Conservation (phyloP, 2,113 vertebrate genomes). For the Atractosteus spatula region DNA sequence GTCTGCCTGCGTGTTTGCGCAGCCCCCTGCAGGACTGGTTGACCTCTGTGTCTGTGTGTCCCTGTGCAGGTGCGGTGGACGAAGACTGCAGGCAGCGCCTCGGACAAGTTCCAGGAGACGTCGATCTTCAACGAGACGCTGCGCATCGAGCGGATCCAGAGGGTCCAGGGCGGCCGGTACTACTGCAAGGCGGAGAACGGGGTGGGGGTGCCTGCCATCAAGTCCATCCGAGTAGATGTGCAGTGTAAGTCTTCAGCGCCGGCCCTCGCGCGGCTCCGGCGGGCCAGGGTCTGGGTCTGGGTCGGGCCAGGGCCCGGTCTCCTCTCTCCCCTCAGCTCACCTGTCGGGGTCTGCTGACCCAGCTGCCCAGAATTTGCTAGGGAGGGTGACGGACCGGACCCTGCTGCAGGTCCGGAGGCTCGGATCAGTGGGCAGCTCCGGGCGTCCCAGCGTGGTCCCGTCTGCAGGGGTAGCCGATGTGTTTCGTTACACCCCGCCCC, state of each 20-base stretch:
- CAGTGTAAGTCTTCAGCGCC: conserved; percentile 88
- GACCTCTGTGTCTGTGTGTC: conserved; percentile 4
- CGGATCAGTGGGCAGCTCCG: no score
- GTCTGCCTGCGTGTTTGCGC: conserved; percentile 27
- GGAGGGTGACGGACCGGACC: no score
- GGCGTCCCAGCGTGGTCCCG: no score
- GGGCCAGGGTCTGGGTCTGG: conserved; percentile 63
- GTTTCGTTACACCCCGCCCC: no score
- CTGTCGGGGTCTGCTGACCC: background rate
- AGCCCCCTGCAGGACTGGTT: conserved; percentile 10
- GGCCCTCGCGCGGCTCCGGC: conserved; percentile 65
- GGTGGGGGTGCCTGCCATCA: conserved; percentile 97
- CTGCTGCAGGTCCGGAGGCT: no score
- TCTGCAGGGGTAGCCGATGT: no score
- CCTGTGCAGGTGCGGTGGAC: conserved; percentile 88
- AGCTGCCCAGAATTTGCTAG: background rate
- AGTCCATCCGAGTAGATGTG: conserved; percentile 99
- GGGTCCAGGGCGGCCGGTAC: conserved; percentile 95
- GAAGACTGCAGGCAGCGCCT: conserved; percentile 92
- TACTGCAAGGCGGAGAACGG: conserved; percentile 99
- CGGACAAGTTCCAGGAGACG: conserved; percentile 97
- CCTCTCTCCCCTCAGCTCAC: background rate
- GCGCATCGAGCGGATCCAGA: conserved; percentile 85
- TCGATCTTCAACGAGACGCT: conserved; percentile 95
- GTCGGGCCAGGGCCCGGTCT: background rate